Conservation (phyloP, 1,140 invertebrate species). For the Listronotus oregonensis region DNA sequence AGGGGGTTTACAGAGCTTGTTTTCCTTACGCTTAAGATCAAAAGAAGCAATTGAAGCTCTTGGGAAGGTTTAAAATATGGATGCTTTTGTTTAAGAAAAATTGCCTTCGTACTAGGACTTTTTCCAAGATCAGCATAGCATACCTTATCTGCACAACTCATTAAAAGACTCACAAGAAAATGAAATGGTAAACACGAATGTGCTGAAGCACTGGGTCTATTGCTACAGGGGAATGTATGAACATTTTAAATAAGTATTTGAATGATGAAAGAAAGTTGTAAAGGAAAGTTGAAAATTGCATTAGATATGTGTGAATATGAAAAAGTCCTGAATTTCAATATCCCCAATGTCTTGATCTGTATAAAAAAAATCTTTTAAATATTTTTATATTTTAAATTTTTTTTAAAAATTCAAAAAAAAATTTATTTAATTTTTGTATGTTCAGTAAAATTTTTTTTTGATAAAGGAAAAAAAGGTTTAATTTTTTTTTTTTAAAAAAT, state of each 20-base stretch:
- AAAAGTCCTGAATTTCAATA: constrained; percentile 90
- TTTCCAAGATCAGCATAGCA: constrained; percentile 82
- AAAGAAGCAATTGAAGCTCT: constrained; percentile 79
- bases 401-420: not conserved
- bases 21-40: constrained; percentile 82
- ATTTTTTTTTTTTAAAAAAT: too few species aligned
- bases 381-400: not conserved
- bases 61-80: constrained; percentile 77
- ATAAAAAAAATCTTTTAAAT: not conserved
- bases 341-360: constrained; percentile 49
- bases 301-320: constrained; percentile 98
- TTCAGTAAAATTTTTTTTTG: too few species aligned
- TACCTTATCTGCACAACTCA: constrained; percentile 74
- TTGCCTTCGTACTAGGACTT: constrained; percentile 98
- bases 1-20: constrained; percentile 98
- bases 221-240: constrained; percentile 82
- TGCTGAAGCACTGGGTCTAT: constrained; percentile 97
- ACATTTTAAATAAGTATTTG: constrained; percentile 82
- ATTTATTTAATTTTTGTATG: too few species aligned
- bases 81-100: constrained; percentile 95
- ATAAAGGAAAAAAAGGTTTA: too few species aligned
- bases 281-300: constrained; percentile 96
- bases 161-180: constrained; percentile 81
- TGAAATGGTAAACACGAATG: constrained; percentile 98
- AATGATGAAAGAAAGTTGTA: constrained; percentile 87